Evolutionary conservation across 2,113 vertebrate genomes (phyloP).

Genomic region (Pseudolaguvia tuberculata): DNA sequence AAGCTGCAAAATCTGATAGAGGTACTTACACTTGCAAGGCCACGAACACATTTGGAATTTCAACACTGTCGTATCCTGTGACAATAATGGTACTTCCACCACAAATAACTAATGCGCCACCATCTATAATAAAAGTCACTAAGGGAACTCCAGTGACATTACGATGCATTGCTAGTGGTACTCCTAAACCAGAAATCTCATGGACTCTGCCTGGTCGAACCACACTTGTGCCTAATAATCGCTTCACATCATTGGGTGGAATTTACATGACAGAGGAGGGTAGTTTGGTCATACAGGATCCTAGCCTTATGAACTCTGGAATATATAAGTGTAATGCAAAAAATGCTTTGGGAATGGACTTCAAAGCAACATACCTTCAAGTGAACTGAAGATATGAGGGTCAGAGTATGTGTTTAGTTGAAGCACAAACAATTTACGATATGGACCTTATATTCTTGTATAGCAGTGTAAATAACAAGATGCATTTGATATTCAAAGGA

Average conservation of each 20-base stretch:
- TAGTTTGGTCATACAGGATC: slow-evolving; percentile 67
- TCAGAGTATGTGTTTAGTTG: not conserved
- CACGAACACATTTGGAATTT: slow-evolving; percentile 67
- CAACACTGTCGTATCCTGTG: slow-evolving; percentile 67
- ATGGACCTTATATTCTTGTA: slow-evolving; percentile 10
- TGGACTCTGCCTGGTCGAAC: slow-evolving; percentile 76
- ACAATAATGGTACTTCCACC: slow-evolving; percentile 70
- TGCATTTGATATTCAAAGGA: slow-evolving; percentile 2
- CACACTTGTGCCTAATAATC: slow-evolving; percentile 65
- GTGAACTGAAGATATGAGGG: slow-evolving; percentile 57
- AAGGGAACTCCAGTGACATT: slow-evolving; percentile 63
- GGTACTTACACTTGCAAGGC: slow-evolving; percentile 71
- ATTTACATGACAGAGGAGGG: slow-evolving; percentile 70
- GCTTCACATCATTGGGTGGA: slow-evolving; percentile 62
- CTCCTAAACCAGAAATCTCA: slow-evolving; percentile 72
- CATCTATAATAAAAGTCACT: slow-evolving; percentile 61
- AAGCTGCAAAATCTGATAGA: slow-evolving; percentile 66
- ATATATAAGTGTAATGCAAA: slow-evolving; percentile 77
- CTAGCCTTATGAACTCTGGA: slow-evolving; percentile 70
- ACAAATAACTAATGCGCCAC: slow-evolving; percentile 62
- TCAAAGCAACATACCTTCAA: slow-evolving; percentile 75
- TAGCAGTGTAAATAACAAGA: slow-evolving; percentile 20
- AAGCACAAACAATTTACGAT: not conserved
- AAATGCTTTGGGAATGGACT: slow-evolving; percentile 71
- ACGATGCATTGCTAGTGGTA: slow-evolving; percentile 62